phyloP scores from a whole-genome alignment of 1,140 invertebrate genomes.

The Bombus waltoni region DNA sequence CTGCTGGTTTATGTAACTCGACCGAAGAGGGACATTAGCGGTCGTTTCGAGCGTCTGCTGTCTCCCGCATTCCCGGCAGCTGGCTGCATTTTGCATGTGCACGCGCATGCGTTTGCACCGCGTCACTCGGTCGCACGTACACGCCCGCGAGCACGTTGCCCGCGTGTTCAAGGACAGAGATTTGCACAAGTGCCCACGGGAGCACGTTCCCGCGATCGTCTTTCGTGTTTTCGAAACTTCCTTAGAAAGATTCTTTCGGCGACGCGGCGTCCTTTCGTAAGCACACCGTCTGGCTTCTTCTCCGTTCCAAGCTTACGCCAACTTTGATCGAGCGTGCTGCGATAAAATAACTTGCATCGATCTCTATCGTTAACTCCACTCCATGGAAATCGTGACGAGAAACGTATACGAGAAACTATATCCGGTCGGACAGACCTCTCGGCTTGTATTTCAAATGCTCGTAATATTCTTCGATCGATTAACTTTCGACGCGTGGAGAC shows the following conservation, averaged over 20 bases:
- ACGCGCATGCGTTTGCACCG: background rate
- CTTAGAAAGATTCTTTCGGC: background rate
- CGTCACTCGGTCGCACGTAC: slow-evolving; percentile 12
- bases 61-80: slow-evolving; percentile 73
- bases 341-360: no score
- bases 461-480: no score
- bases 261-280: background rate
- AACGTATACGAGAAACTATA: no score
- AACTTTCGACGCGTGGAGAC: no score
- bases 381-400: no score
- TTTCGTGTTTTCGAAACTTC: background rate
- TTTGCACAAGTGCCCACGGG: slow-evolving; percentile 31
- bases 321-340: background rate
- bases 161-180: slow-evolving; percentile 62
- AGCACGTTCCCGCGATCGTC: background rate
- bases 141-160: background rate
- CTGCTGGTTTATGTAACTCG: slow-evolving; percentile 68
- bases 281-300: no score
- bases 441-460: no score
- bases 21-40: slow-evolving; percentile 62
- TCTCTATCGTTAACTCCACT: no score
- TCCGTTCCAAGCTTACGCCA: background rate
- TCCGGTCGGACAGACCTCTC: no score
- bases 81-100: slow-evolving; percentile 52
- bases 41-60: slow-evolving; percentile 65